Conservation (phyloP, 2,888 invertebrate species). For the Drosophila kambysellisi region DNA sequence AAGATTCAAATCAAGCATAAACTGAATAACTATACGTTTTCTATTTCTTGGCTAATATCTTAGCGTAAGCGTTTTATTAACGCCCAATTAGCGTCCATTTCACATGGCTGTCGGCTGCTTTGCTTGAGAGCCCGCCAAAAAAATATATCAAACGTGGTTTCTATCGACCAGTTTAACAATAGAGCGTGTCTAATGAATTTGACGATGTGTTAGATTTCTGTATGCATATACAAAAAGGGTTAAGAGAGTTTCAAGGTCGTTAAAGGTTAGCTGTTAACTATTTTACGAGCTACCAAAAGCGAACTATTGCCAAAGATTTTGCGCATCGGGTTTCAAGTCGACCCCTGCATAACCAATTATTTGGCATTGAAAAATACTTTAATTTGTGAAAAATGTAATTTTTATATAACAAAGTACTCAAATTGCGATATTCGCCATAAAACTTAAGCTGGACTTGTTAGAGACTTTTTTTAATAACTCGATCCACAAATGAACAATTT, state of each 20-base stretch:
- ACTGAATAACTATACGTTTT: slow-evolving; percentile 7
- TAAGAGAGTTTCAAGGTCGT: slow-evolving; percentile 28
- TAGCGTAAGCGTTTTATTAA: slow-evolving; percentile 60
- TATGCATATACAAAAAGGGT: slow-evolving; percentile 31
- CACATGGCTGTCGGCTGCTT: slow-evolving; percentile 48
- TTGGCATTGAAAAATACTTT: neutral
- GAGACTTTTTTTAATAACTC: slow-evolving; percentile 21
- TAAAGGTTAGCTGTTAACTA: neutral
- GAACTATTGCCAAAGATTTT: neutral
- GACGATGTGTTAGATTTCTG: slow-evolving; percentile 44
- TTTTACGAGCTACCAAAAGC: neutral
- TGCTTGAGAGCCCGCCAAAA: slow-evolving; percentile 48
- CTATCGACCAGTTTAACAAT: slow-evolving; percentile 38
- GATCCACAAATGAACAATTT: slow-evolving; percentile 24
- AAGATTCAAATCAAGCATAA: neutral
- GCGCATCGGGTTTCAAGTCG: neutral
- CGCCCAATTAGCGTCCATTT: slow-evolving; percentile 71
- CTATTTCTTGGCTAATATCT: slow-evolving; percentile 20
- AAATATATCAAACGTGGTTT: neutral
- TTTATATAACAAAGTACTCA: neutral
- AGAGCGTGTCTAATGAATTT: slow-evolving; percentile 40
- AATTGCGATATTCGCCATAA: neutral
- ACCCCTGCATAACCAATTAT: neutral
- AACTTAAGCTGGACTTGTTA: neutral
- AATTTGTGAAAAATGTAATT: neutral